A percentile compares a stretch with the other conserved stretches of the same genome.
phyloP scores from a whole-genome alignment of 2,888 invertebrate species.

The Andricus curvator region DNA sequence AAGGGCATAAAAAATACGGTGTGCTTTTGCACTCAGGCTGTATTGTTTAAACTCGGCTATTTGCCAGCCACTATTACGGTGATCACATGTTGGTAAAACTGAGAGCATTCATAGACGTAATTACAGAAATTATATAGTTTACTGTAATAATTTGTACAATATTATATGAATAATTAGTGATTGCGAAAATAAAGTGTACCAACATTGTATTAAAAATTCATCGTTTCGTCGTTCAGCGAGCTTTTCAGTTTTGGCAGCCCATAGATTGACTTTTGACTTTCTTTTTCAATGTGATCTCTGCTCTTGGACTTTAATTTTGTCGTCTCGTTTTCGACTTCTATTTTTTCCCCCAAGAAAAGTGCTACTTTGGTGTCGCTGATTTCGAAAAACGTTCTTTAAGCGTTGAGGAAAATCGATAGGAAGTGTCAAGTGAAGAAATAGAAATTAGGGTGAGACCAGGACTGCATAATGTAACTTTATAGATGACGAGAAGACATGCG shows the following conservation, averaged over 20 bases:
- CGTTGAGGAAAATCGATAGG: background rate
- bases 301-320: slow-evolving; percentile 1
- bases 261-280: slow-evolving; percentile 16
- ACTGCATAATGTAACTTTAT: slow-evolving; percentile 24
- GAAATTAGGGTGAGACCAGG: slow-evolving; percentile 12
- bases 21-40: slow-evolving; percentile 53
- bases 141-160: slow-evolving; percentile 78
- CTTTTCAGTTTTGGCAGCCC: slow-evolving; percentile 34
- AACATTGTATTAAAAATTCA: slow-evolving; percentile 71
- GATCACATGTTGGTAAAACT: slow-evolving; percentile 71
- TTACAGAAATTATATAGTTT: slow-evolving; percentile 76
- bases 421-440: slow-evolving; percentile 5
- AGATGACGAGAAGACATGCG: background rate
- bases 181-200: slow-evolving; percentile 76
- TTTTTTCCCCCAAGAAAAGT: background rate
- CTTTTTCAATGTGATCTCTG: slow-evolving; percentile 19
- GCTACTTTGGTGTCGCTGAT: background rate
- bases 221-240: slow-evolving; percentile 42
- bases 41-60: slow-evolving; percentile 70
- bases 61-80: slow-evolving; percentile 68
- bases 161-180: slow-evolving; percentile 73
- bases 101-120: slow-evolving; percentile 74
- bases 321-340: background rate
- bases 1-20: slow-evolving; percentile 31
- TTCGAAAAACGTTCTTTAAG: background rate